Percentiles rank a stretch among this genome's conserved stretches.
Evolutionary conservation across 2,888 invertebrate species (phyloP).

Genomic region (Hypena proboscidalis): DNA sequence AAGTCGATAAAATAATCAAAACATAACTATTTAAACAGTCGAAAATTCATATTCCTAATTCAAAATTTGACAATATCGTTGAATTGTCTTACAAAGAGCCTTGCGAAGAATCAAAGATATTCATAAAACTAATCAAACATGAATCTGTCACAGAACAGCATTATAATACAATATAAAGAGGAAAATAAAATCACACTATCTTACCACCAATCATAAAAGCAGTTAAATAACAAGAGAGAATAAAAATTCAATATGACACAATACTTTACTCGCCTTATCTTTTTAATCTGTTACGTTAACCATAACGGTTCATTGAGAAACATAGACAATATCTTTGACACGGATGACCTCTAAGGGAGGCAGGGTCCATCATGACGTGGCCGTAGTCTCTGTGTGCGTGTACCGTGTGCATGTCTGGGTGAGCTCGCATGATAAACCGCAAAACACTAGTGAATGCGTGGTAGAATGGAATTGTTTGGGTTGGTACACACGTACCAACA

Average conservation of each 20-base stretch:
- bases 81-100: too few relatives aligned
- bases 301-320: constrained; percentile 57
- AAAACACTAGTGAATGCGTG: constrained; percentile 51
- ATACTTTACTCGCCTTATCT: not conserved
- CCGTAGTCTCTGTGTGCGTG: constrained; percentile 33
- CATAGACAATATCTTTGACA: constrained; percentile 57
- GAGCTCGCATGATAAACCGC: constrained; percentile 52
- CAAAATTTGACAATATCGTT: too few relatives aligned
- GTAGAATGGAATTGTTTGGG: constrained; percentile 59
- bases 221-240: not conserved
- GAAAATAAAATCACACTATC: too few relatives aligned
- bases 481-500: constrained; percentile 30
- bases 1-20: too few relatives aligned
- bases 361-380: constrained; percentile 49
- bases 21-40: too few relatives aligned
- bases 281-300: constrained; percentile 10
- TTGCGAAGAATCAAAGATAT: too few relatives aligned
- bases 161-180: too few relatives aligned
- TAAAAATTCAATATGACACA: not conserved
- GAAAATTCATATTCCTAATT: too few relatives aligned
- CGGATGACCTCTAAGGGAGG: constrained; percentile 63
- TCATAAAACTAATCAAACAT: too few relatives aligned
- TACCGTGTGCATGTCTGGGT: constrained; percentile 39
- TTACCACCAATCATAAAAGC: too few relatives aligned
- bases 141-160: too few relatives aligned